Evolutionary conservation across 2,888 invertebrate genomes (phyloP), one percentile per base, ranked within the genome.

Genomic region (Agrochola macilenta): DNA sequence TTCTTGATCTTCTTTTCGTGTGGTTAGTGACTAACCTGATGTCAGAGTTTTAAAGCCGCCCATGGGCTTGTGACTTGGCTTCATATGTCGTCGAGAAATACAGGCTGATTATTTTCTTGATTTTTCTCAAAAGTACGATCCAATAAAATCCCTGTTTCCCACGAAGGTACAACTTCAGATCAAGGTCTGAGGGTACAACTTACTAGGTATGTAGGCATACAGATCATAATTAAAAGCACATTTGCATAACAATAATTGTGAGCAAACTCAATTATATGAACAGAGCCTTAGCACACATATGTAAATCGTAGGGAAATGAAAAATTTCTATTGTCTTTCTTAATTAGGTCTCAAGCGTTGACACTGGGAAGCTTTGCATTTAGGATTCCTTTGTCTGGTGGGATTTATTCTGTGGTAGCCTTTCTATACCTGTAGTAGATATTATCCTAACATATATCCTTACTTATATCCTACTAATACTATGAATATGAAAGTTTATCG

Each of bases 231-330:
- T 71, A 71, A 69, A 79, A 26, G 39, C 69, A 72, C 52, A 88
- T 88, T 88, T 82, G 68, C 85, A 88, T 87, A 77, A 88, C 87
- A 88, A 88, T 85, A 82, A 84, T 75, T 69, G 77, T 75, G 64
- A 64, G 69, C 70, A 81, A 88, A 87, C 77, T 80, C 85, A 87
- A 87, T 88, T 88, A 85, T 43, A 74, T 65, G 65, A 61, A 64
- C 58, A 60, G 66, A 76, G 69, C 49, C 49, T 65, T 69, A 43
- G 60, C 63, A 57, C 70, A 76, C 75, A 26, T 69, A 81, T 84
- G 85, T 72, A 76, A 75, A 80, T 81, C 54, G 65, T 63, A 39
- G 46, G 54, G 17, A 68, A 78, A 78, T 79, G 11, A 83, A 83
- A 81, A 81, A 66, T 2, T 60, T 17, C 82, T 63, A 79, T 85